Percentiles rank a stretch among this genome's conserved stretches.
These are phyloP conservation scores for Misgurnus anguillicaudatus DNA, from an alignment of 2,113 vertebrate species.

Conservation along the genomic window DNA sequence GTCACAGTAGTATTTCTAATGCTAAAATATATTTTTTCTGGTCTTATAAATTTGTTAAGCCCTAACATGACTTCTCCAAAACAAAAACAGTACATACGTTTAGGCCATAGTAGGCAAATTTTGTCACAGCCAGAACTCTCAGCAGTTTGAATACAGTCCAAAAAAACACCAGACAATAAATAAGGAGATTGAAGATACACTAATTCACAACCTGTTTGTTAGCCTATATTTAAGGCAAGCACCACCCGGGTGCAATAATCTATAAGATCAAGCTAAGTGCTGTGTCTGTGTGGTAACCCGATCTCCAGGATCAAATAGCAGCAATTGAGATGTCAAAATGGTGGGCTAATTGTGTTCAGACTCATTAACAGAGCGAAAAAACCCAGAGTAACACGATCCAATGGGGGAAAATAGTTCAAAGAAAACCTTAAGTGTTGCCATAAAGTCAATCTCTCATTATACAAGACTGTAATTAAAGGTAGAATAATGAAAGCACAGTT, in stretches of 20 bases:
- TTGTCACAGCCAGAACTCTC: too few species aligned
- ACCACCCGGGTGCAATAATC: slow-evolving; percentile 70
- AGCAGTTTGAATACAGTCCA: background rate
- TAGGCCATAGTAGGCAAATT: background rate
- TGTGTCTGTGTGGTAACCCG: slow-evolving; percentile 67
- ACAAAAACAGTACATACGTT: background rate
- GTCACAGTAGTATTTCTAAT: too few species aligned
- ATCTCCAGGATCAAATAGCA: slow-evolving; percentile 74
- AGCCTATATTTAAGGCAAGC: slow-evolving; percentile 71
- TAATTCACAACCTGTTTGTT: slow-evolving; percentile 75
- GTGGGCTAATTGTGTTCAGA: slow-evolving; percentile 77
- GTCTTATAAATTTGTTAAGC: too few species aligned
- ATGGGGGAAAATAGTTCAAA: slow-evolving; percentile 36
- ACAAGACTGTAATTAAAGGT: slow-evolving; percentile 51
- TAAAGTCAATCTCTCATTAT: slow-evolving; percentile 54
- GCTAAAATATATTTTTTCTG: too few species aligned
- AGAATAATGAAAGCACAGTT: slow-evolving; percentile 38
- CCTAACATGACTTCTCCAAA: too few species aligned
- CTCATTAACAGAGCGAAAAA: slow-evolving; percentile 64
- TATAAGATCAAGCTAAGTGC: slow-evolving; percentile 76
- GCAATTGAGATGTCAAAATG: slow-evolving; percentile 81
- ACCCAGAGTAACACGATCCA: slow-evolving; percentile 48
- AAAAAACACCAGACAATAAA: slow-evolving; percentile 3
- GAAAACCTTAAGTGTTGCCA: slow-evolving; percentile 56
- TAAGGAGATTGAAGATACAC: slow-evolving; percentile 65